These are phyloP conservation scores for Dicyrtomina minuta DNA, from an alignment of 2,888 invertebrate species.

Conservation along the genomic window DNA sequence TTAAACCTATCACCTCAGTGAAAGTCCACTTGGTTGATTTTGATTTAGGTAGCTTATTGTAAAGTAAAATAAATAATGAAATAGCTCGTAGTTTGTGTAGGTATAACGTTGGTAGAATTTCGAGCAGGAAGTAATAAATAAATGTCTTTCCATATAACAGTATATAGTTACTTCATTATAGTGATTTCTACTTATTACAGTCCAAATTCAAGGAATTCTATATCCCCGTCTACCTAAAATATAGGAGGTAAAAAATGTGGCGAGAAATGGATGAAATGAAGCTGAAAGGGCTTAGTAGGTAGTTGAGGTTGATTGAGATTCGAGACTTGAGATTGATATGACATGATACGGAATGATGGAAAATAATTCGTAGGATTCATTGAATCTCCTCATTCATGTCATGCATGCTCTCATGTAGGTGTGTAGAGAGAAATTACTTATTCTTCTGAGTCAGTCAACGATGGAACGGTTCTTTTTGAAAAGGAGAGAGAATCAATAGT, in stretches of 20 bases:
- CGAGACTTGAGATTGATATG: not conserved
- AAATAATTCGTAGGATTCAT: not conserved
- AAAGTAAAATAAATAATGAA: too few relatives aligned
- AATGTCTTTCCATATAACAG: not conserved
- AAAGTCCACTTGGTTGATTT: too few relatives aligned
- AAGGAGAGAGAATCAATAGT: conserved; percentile 30
- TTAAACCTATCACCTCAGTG: too few relatives aligned
- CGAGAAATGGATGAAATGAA: conserved; percentile 2
- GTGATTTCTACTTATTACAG: not conserved
- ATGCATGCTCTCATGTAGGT: conserved; percentile 15
- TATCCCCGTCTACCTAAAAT: not conserved
- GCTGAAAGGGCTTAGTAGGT: conserved; percentile 2
- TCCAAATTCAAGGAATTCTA: too few relatives aligned
- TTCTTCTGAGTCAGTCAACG: conserved; percentile 33
- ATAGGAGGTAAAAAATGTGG: not conserved
- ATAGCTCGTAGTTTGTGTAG: too few relatives aligned
- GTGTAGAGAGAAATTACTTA: conserved; percentile 20
- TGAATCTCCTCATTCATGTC: not conserved
- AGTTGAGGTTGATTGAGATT: not conserved
- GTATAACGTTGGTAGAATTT: too few relatives aligned
- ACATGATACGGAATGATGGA: not conserved
- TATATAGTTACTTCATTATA: not conserved
- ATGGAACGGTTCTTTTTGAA: conserved; percentile 32
- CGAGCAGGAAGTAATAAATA: too few relatives aligned
- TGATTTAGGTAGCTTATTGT: too few relatives aligned